These are phyloP conservation scores for Drosophila affinis DNA, from an alignment of 2,888 invertebrate species.

Conservation along the genomic window DNA sequence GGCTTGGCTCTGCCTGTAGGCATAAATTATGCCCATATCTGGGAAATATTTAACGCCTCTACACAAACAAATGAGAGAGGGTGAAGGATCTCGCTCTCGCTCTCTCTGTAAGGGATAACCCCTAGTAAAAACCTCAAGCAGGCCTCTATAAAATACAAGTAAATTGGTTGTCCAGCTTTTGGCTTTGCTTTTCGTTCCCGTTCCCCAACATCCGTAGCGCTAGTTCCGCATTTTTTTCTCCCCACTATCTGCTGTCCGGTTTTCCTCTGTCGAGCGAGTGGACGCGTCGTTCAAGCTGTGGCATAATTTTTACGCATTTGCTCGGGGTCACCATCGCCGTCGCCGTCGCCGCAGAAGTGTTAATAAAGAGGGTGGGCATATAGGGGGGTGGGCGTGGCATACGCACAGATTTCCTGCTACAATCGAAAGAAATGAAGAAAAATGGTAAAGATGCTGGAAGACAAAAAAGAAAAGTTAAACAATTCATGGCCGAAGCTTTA, in stretches of 20 bases:
- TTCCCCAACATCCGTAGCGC: conserved; percentile 8
- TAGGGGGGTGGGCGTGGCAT: conserved; percentile 22
- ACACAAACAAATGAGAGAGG: not conserved
- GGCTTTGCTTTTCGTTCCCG: conserved; percentile 7
- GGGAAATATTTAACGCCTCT: conserved; percentile 61
- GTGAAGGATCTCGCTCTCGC: not conserved
- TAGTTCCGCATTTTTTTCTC: conserved; percentile 33
- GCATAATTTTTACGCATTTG: conserved; percentile 64
- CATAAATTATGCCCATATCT: conserved; percentile 57
- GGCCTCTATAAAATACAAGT: conserved; percentile 51
- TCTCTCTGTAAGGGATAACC: conserved; percentile 6
- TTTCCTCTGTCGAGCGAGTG: conserved; percentile 20
- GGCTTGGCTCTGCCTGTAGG: conserved; percentile 33
- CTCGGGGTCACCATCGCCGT: conserved; percentile 19
- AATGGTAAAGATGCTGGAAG: conserved; percentile 16
- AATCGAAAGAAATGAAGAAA: conserved; percentile 11
- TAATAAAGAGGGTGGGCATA: conserved; percentile 17
- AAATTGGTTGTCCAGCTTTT: conserved; percentile 50
- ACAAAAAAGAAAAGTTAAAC: conserved; percentile 39
- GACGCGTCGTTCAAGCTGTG: conserved; percentile 49
- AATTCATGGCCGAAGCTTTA: conserved; percentile 56
- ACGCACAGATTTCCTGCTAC: conserved; percentile 35
- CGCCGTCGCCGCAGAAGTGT: conserved; percentile 10
- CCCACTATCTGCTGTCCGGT: conserved; percentile 17
- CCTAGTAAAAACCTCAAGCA: conserved; percentile 38